Evolutionary conservation across 2,888 invertebrate species (phyloP).

Genomic region (Lasioglossum pauxillum): DNA sequence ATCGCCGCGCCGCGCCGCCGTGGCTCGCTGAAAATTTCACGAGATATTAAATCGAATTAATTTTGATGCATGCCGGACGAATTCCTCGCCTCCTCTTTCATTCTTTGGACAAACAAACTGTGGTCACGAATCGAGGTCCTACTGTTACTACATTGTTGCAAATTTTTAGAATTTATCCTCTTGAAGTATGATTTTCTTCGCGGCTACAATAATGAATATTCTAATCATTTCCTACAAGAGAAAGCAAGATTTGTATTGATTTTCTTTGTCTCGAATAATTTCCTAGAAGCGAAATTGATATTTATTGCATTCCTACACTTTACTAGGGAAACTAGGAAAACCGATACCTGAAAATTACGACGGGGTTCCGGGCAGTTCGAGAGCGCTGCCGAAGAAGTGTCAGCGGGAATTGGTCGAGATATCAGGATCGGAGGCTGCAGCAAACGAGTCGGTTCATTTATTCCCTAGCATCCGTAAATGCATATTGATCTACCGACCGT

Average conservation of each 20-base stretch:
- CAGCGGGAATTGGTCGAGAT: constrained; percentile 5
- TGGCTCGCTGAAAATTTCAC: constrained; percentile 49
- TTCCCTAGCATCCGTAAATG: constrained; percentile 42
- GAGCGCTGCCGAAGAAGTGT: constrained; percentile 4
- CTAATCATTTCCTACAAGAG: too few species aligned
- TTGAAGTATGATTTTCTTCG: too few species aligned
- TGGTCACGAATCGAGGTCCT: background rate
- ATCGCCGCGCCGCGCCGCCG: constrained; percentile 13
- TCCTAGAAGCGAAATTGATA: too few species aligned
- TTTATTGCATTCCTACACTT: too few species aligned
- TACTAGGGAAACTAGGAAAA: background rate
- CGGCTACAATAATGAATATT: too few species aligned
- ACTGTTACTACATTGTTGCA: too few species aligned
- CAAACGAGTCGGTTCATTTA: constrained; percentile 53
- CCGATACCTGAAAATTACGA: constrained; percentile 37
- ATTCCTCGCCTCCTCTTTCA: background rate
- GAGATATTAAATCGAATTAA: constrained; percentile 54
- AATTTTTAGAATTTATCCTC: too few species aligned
- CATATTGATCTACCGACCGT: constrained; percentile 49
- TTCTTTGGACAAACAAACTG: background rate
- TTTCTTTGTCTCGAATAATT: too few species aligned
- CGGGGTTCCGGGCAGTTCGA: background rate
- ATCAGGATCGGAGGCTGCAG: constrained; percentile 23
- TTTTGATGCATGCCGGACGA: constrained; percentile 10
- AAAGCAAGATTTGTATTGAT: too few species aligned